Evolutionary conservation across 2,113 vertebrate species (phyloP).

Genomic region (Clinocottus analis): DNA sequence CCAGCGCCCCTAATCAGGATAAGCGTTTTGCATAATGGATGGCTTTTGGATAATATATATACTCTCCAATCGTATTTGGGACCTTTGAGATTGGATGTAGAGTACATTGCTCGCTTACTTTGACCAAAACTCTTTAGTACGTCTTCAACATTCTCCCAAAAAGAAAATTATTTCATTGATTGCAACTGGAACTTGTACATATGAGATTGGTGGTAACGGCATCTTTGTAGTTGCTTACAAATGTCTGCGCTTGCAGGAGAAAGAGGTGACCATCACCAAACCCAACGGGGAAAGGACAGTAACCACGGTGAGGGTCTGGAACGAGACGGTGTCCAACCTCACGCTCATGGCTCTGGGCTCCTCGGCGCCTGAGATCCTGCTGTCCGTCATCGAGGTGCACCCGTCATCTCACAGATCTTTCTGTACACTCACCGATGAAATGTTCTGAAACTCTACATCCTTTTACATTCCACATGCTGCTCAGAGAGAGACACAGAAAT

Average conservation of each 20-base stretch:
- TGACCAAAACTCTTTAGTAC: background rate
- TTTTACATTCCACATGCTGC: background rate
- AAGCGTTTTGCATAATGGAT: no score
- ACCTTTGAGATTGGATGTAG: background rate
- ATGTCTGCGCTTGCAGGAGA: constrained; percentile 80
- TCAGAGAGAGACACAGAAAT: background rate
- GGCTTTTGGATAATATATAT: no score
- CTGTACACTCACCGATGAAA: background rate
- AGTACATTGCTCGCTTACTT: background rate
- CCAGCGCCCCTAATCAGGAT: no score
- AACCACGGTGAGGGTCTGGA: constrained; percentile 93
- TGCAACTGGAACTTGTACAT: background rate
- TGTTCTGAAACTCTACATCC: background rate
- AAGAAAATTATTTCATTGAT: background rate
- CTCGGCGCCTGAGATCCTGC: constrained; percentile 93
- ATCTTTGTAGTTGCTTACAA: background rate
- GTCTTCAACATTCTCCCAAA: background rate
- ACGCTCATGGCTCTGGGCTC: constrained; percentile 96
- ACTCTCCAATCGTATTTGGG: background rate
- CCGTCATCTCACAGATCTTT: background rate
- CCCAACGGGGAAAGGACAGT: constrained; percentile 91
- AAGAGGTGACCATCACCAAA: constrained; percentile 93
- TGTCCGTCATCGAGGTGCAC: constrained; percentile 93
- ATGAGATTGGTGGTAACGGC: background rate
- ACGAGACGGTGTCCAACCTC: constrained; percentile 96